Evolutionary conservation across 1,140 invertebrate genomes (phyloP), one percentile per base, ranked within the genome.

Genomic region (Ceratina australensis): DNA sequence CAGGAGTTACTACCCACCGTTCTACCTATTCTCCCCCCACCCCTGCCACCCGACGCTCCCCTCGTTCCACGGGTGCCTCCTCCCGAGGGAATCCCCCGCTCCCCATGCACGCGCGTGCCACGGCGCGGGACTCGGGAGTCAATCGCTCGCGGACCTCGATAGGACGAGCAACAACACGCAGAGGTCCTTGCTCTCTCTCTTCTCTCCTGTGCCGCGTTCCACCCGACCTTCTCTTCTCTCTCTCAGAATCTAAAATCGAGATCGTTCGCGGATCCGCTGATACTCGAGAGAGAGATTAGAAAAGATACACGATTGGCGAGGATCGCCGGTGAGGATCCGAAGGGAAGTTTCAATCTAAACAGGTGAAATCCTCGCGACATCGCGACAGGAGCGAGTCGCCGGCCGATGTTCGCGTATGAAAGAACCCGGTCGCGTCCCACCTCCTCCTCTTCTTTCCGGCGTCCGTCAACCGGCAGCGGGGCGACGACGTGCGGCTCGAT

Each of bases 141-240:
- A 91, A 91, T 91, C 88, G 90, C 89, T 90, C 89, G 90, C 89
- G 90, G 87, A 89, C 90, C 87, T 88, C 82, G 89, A 87, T 78
- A 87, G 87, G 87, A 83, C 89, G 87, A 88, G 33, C 82, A 87
- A 56, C 69, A 63, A 56, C 69, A 63, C 15, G 28, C 2, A 33
- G 28, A 60, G 69, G 66, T 83, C 75, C 67, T 67, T 79, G 60
- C 81, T 76, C 67, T 69, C 66, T 69, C 69, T 79, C 72, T 60
- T 59, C 60, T 78, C 57, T 61, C 12, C 49, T 49, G 10, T 33
- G 24, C 72, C 28, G 63, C 28, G 24, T 33, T 13, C 73, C 42
- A 65, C 15, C 72, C n/a, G 22, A 8, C 47, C n/a, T n/a, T n/a
- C n/a, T n/a, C n/a, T n/a, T n/a, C n/a, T n/a, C n/a, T n/a, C n/a